Evolutionary conservation across 2,113 vertebrate species (phyloP), one percentile per base, ranked within the genome.

Genomic region (Rhineura floridana): DNA sequence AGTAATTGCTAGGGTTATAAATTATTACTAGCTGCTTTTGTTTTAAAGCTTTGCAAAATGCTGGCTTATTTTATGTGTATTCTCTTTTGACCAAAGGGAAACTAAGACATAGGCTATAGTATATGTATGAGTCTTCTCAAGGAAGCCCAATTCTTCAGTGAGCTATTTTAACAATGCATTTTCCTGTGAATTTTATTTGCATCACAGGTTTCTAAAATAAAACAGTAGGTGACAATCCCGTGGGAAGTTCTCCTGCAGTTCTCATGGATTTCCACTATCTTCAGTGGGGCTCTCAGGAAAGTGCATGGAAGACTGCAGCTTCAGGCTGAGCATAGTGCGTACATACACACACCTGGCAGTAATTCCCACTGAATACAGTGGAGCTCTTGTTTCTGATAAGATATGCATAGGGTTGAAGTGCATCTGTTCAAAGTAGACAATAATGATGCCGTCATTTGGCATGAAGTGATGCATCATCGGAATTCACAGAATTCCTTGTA

Each of bases 1-100:
- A 83, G 46, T 46, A 83, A 30, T 83, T 88, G 25, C 72, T 55
- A 52, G 15, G 44, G n/a, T 77, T 77, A 83, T 77, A 69, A 65
- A 88, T 78, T 77, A 88, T 83, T 69, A 25, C 19, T 69, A 77
- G 42, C 30, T 73, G 11, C 39, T 73, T 87, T 36, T 82, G 55
- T 62, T 82, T 62, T 59, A 73, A 75, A 59, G 52, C 13, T 25
- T 87, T n/a, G 65, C 23, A 82, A 62, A 75, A 30, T 73, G 79
- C 44, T 48, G 33, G 30, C 28, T 79, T 78, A 50, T 46, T 65
- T 86, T 65, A 65, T 84, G 42, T 25, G 11, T n/a, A 33, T 25
- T 77, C 52, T 46, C 19, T 67, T 86, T 28, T 86, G 62, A 78
- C 4, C 30, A 70, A 84, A 84, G 46, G 46, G 46, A 36, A 46